Evolutionary conservation across 1,140 invertebrate genomes (phyloP).

Genomic region (Galleria mellonella): DNA sequence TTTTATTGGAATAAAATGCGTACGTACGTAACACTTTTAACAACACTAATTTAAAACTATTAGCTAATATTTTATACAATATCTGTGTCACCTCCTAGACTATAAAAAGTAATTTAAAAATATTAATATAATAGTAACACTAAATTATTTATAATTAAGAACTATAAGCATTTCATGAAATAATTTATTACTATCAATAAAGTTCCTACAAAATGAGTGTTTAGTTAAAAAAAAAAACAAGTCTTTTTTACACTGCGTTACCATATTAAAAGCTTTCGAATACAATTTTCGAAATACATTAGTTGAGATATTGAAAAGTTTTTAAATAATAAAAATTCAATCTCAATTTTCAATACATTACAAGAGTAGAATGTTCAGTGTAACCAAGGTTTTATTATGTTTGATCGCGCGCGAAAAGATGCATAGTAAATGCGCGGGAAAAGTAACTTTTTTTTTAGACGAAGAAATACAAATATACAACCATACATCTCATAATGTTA

Average conservation of each 20-base stretch:
- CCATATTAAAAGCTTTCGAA: too few relatives aligned
- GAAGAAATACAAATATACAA: not conserved
- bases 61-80: not conserved
- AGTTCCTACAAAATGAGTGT: not conserved
- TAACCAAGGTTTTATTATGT: too few relatives aligned
- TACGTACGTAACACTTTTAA: not conserved
- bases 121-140: not conserved
- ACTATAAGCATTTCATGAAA: not conserved
- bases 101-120: not conserved
- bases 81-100: not conserved
- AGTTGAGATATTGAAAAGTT: too few relatives aligned
- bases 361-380: too few relatives aligned
- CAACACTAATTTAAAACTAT: not conserved
- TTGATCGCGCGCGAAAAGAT: too few relatives aligned
- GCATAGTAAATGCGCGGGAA: too few relatives aligned
- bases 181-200: not conserved
- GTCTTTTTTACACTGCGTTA: too few relatives aligned
- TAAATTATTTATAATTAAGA: not conserved
- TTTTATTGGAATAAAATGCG: not conserved
- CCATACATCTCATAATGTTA: too few relatives aligned
- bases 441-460: not conserved
- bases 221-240: too few relatives aligned
- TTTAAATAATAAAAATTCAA: too few relatives aligned
- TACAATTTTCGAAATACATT: too few relatives aligned
- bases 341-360: too few relatives aligned